These are phyloP conservation scores for Oikopleura albicans DNA, from an alignment of 23 tunicate species.

Conservation along the genomic window DNA sequence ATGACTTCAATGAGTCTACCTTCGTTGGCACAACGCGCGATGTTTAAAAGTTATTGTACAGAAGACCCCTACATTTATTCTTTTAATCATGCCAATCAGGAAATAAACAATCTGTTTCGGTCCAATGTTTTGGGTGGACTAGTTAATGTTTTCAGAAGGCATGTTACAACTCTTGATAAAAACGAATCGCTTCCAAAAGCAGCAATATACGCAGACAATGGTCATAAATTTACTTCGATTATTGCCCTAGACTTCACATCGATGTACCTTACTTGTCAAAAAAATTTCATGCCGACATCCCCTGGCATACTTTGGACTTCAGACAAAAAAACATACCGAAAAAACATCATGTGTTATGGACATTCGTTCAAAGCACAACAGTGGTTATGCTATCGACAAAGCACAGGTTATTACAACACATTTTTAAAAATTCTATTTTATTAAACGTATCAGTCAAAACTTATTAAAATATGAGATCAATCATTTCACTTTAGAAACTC, in stretches of 20 bases:
- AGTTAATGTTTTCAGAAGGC: not conserved
- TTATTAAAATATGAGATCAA: too few relatives aligned
- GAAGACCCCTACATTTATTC: not conserved
- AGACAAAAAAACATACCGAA: not conserved
- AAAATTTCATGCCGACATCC: not conserved
- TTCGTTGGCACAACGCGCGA: not conserved
- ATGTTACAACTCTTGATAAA: not conserved
- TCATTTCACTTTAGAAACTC: too few relatives aligned
- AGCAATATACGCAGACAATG: not conserved
- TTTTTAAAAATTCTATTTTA: too few relatives aligned
- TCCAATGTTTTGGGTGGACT: not conserved
- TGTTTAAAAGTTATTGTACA: not conserved
- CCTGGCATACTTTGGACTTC: not conserved
- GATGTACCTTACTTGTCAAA: not conserved
- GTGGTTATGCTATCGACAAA: not conserved
- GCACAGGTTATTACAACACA: not conserved
- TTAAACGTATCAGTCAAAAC: too few relatives aligned
- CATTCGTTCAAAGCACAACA: not conserved
- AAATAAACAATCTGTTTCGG: not conserved
- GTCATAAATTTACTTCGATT: not conserved
- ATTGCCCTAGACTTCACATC: not conserved
- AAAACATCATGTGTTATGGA: not conserved
- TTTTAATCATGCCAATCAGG: not conserved
- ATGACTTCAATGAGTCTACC: not conserved
- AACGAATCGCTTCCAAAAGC: not conserved